Evolutionary conservation across 1,140 invertebrate genomes (phyloP), one percentile per base, ranked within the genome.

Genomic region (Apis laboriosa): DNA sequence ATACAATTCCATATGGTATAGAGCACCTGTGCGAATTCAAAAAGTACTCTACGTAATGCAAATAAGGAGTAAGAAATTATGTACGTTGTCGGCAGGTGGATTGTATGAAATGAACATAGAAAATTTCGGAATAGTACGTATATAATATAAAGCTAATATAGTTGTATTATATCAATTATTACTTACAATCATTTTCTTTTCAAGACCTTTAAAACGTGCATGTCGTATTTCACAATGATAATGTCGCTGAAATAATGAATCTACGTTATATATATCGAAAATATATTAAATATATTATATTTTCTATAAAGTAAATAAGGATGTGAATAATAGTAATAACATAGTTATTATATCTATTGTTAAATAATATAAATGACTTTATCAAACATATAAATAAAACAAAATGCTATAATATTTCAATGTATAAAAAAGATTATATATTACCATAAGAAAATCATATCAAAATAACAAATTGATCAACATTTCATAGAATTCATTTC

Each of bases 81-180:
- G 74, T 13, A 12, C 17, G 1, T 8, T 77, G n/a, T 43, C 61
- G 9, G 74, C 74, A 4, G 74, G 43, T 13, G 61, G 74, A 64
- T 53, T 77, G 2, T 77, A 77, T 11, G 17, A 53, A 8, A 21
- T 77, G 49, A 77, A 28, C 9, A 64, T 63, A 63, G 61, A 63
- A 63, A 63, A 63, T 24, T 63, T 63, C 7, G 61, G 61, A 2
- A 28, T 28, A 28, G 61, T 63, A 63, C 9, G 61, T 63, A 63
- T 7, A 1, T 24, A 76, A 24, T 24, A 4, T 15, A 63, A 63
- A 5, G 13, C 7, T 28, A 28, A 56, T 34, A 28, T 21, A 28
- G 0, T 55, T 56, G 7, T 51, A 9, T 53, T 24, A 53, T 34
- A 64, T 64, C 11, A 13, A 24, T 63, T 17, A 34, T 28, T 3